Base-by-base conservation (phyloP, 2,888 invertebrate species). In the Eristalinus aeneus region DNA sequence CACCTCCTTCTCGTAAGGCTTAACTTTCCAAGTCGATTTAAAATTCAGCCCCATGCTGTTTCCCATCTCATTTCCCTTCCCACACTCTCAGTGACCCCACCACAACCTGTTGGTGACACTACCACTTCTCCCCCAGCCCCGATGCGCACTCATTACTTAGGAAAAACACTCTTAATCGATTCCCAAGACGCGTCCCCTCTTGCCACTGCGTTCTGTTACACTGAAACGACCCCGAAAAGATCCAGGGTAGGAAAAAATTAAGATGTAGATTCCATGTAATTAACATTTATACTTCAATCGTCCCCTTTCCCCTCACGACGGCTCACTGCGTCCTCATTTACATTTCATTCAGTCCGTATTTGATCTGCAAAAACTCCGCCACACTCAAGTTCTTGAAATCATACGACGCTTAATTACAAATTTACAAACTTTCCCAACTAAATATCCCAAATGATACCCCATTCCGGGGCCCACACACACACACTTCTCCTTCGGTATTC, bases 321-420 rank as follows among this genome's bases (percentile, higher is more conserved):
- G 2, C 27, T 27, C 27, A 27, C 54, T 16, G 32, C 32, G 22
- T 67, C 3, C 27, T 60, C 46, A 69, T 63, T 69, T 69, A 54
- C 22, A 34, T 63, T 56, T 39, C 31, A 77, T 31, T 20, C 36
- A 8, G 39, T 32, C 39, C n/a, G 58, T 36, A 67, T 39, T 36
- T 32, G 34, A 12, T 36, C 63, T 16, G n/a, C 12, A 56, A 64
- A 77, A 61, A 36, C 31, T 53, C 27, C n/a, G 12, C 12, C 11
- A 31, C 32, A 46, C 60, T 61, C n/a, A 6, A 58, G 23, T 60
- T 46, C 20, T 23, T 20, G 61, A 65, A 73, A 68, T 80, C 68
- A 69, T 63, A 68, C 68, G 56, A 80, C 46, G 68, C 63, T 80
- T 80, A 80, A 74, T 74, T 74, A 74, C 80, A 80, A 80, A 56